Conservation (phyloP, 1,140 invertebrate species). For the Aphaenogaster ashmeadi region DNA sequence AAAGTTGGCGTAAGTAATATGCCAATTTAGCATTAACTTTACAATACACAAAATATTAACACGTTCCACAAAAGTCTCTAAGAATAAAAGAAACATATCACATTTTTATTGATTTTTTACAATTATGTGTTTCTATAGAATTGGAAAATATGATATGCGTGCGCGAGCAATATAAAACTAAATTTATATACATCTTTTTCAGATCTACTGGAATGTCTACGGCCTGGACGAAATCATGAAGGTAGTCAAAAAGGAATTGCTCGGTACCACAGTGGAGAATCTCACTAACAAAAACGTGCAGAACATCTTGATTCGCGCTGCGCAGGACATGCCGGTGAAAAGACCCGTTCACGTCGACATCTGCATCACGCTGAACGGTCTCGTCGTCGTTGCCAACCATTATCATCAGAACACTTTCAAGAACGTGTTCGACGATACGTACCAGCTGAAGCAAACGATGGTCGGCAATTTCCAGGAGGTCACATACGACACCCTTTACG, state of each 20-base stretch:
- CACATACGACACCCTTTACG: slow-evolving; percentile 73
- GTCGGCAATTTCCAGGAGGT: slow-evolving; percentile 64
- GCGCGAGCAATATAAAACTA: not conserved
- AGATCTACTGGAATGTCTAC: slow-evolving; percentile 75
- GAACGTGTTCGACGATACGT: slow-evolving; percentile 28
- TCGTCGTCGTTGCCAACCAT: slow-evolving; percentile 64
- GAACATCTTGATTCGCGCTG: slow-evolving; percentile 55
- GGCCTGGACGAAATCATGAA: slow-evolving; percentile 61
- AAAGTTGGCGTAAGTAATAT: slow-evolving; percentile 71
- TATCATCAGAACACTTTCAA: slow-evolving; percentile 58
- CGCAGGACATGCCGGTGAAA: slow-evolving; percentile 44
- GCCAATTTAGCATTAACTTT: not conserved
- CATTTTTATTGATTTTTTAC: not conserved
- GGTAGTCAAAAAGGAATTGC: slow-evolving; percentile 31
- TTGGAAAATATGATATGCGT: not conserved
- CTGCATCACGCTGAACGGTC: slow-evolving; percentile 69
- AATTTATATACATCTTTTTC: not conserved
- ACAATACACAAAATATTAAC: not conserved
- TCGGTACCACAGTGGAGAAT: not conserved
- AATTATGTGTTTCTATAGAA: not conserved
- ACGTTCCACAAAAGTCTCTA: not conserved
- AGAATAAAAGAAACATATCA: not conserved
- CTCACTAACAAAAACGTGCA: slow-evolving; percentile 68
- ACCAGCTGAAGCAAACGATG: not conserved
- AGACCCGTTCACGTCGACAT: slow-evolving; percentile 74